Evolutionary conservation across 2,797 vertebrate genomes (phyloP), one percentile per base, ranked within the genome.

Genomic region (Coendou prehensilis): DNA sequence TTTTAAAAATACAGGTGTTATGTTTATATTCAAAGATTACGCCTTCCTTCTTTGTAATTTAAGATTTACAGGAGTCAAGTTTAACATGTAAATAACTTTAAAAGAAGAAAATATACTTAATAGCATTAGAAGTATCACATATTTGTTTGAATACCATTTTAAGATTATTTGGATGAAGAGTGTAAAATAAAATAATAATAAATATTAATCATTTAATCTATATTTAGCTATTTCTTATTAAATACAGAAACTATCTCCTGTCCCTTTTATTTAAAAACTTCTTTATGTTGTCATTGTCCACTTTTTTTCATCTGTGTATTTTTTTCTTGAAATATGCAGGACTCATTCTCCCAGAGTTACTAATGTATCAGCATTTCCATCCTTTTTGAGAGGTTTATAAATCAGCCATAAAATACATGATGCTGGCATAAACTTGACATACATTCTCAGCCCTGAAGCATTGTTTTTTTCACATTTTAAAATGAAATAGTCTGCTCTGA

Each of bases 401-500:
- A 71, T 96, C 87, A 97, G 33, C n/a, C 85, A 45, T 90, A 96
- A 97, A 73, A 97, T 92, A 95, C 87, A 47, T 91, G 75, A 95
- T 37, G 14, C 52, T 28, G 9, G 8, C 6, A 7, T 93, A 97
- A 97, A 96, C 71, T 61, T 89, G 86, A 85, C 41, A 88, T 83
- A 28, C 37, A 52, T 86, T 94, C 93, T 95, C 83, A 97, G 80
- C 86, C 57, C 57, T 97, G 78, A 93, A 96, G 37, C 33, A 45
- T 45, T 23, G 50, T 33, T 95, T 93, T 82, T 94, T 87, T 85
- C 81, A 57, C 20, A 56, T 52, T 89, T 97, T 98, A 81, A 56
- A 96, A 80, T 96, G 75, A 86, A 97, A 97, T 93, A 91, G 11
- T 94, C 97, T 91, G 57, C 47, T 82, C 87, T 94, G 80, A 97